Conservation (phyloP, 23 tunicate species). For the Oikopleura dioica region DNA sequence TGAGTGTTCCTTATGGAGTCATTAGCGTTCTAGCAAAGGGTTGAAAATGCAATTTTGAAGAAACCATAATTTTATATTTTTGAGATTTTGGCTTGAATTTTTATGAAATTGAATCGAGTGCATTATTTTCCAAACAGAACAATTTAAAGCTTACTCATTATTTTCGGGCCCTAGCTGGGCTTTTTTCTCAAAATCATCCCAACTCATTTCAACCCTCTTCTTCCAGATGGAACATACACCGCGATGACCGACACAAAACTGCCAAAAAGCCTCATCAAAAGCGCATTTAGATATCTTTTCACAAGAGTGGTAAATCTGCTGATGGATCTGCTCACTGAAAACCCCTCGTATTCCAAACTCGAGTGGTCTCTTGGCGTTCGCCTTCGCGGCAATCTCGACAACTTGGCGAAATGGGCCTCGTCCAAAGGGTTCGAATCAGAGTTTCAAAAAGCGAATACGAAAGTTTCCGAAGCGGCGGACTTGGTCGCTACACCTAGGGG, state of each 20-base stretch:
- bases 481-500: neutral
- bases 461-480: neutral
- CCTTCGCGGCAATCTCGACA: neutral
- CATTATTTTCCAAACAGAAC: too few relatives aligned
- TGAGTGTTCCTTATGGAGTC: neutral
- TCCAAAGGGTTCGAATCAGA: neutral
- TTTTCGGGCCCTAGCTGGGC: too few relatives aligned
- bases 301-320: neutral
- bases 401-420: neutral
- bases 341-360: neutral
- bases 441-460: neutral
- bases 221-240: neutral
- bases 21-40: neutral
- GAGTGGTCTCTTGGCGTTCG: neutral
- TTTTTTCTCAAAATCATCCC: too few relatives aligned
- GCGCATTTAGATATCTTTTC: neutral
- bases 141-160: too few relatives aligned
- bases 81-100: too few relatives aligned
- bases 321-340: neutral
- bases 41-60: too few relatives aligned
- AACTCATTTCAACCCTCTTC: too few relatives aligned
- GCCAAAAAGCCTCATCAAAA: neutral
- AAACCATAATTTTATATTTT: too few relatives aligned
- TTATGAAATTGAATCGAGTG: too few relatives aligned
- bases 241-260: neutral